These are phyloP conservation scores for Arrhopalites spinosus DNA, from an alignment of 2,888 invertebrate genomes.

Conservation along the genomic window DNA sequence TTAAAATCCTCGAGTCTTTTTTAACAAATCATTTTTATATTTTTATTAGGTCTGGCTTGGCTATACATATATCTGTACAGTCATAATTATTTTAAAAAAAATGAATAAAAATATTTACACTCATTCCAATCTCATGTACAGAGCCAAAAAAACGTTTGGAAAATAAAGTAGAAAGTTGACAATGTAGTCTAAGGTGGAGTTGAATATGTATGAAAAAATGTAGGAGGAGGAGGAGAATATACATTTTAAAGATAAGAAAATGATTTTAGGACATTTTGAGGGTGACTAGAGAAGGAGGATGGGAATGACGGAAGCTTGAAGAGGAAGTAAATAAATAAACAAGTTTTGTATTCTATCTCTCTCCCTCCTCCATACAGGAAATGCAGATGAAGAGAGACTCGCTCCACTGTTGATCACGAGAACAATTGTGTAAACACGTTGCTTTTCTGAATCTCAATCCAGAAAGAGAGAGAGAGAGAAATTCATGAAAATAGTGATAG, in stretches of 20 bases:
- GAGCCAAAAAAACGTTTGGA: too few relatives aligned
- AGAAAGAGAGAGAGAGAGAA: not conserved
- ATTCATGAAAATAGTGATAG: not conserved
- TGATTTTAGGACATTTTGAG: not conserved
- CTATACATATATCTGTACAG: too few relatives aligned
- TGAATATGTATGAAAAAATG: not conserved
- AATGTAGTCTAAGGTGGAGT: too few relatives aligned
- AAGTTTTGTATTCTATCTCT: not conserved
- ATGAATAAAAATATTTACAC: too few relatives aligned
- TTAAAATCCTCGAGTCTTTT: too few relatives aligned
- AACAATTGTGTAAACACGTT: slow-evolving; percentile 12
- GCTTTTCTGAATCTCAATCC: not conserved
- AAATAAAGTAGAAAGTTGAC: too few relatives aligned
- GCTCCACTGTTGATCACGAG: not conserved
- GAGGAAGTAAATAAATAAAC: slow-evolving; percentile 1
- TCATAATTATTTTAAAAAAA: too few relatives aligned
- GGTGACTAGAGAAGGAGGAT: not conserved
- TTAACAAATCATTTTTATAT: too few relatives aligned
- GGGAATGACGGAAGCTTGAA: not conserved
- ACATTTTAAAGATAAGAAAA: too few relatives aligned
- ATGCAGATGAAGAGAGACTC: not conserved
- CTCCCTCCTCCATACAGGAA: not conserved
- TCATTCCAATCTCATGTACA: too few relatives aligned
- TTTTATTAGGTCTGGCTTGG: too few relatives aligned
- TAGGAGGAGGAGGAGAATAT: not conserved